A percentile compares a stretch with the other conserved stretches of the same genome.
phyloP scores from a whole-genome alignment of 2,888 invertebrate genomes.

The Drosophila hamatofila region DNA sequence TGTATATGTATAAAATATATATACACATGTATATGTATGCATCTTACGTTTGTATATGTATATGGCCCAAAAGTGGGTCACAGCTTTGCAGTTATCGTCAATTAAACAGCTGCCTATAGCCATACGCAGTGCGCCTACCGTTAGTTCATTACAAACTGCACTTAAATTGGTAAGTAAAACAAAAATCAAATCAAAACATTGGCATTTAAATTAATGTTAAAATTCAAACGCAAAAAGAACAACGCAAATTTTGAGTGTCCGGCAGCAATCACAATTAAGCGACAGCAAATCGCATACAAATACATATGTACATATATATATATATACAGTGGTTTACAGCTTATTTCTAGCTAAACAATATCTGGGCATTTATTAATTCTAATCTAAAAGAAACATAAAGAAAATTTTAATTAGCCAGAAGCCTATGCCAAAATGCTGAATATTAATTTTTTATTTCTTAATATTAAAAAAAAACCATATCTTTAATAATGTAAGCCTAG shows the following conservation, averaged over 20 bases:
- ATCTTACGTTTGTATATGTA: not conserved
- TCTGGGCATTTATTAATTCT: no score
- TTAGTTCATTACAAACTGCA: slow-evolving; percentile 13
- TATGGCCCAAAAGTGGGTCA: slow-evolving; percentile 52
- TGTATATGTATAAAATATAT: slow-evolving; percentile 4
- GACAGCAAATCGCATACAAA: slow-evolving; percentile 9
- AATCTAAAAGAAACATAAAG: no score
- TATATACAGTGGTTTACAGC: no score
- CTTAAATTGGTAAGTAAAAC: not conserved
- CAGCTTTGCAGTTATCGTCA: slow-evolving; percentile 24
- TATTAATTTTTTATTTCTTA: no score
- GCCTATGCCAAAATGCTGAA: no score
- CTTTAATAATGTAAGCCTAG: no score
- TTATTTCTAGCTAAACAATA: no score
- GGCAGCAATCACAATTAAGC: slow-evolving; percentile 10
- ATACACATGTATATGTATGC: not conserved
- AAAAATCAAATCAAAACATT: slow-evolving; percentile 1
- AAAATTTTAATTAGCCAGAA: no score
- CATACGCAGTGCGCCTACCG: not conserved
- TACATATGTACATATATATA: not conserved
- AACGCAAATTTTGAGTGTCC: slow-evolving; percentile 15
- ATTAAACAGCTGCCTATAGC: slow-evolving; percentile 15
- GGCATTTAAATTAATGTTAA: slow-evolving; percentile 2
- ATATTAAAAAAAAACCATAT: no score
- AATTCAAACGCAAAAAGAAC: slow-evolving; percentile 14